phyloP scores from a whole-genome alignment of 2,113 vertebrate genomes.

The Boulengeromyrus knoepffleri region DNA sequence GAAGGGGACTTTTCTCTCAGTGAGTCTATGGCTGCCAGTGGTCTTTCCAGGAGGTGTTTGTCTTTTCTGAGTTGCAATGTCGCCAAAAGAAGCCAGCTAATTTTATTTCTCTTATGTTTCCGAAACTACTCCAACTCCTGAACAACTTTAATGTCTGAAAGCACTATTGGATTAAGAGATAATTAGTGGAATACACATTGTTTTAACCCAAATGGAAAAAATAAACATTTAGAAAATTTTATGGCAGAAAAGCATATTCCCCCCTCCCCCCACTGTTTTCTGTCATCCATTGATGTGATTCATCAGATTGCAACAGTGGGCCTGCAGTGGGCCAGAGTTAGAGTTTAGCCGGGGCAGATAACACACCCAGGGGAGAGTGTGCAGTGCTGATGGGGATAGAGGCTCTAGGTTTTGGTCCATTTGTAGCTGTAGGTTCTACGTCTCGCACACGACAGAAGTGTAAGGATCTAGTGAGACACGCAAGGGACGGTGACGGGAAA shows the following conservation, averaged over 20 bases:
- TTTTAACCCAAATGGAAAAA: neutral
- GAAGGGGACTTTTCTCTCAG: neutral
- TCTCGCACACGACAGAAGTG: neutral
- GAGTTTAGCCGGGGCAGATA: neutral
- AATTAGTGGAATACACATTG: neutral
- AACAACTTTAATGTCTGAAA: neutral
- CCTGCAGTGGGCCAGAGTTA: neutral
- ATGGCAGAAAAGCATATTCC: neutral
- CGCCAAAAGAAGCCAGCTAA: neutral
- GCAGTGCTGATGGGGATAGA: neutral
- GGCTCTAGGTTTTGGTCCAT: neutral
- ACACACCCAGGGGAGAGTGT: neutral
- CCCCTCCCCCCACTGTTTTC: neutral
- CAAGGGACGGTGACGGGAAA: conserved; percentile 13
- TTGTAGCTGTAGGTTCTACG: neutral
- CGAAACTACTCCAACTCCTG: neutral
- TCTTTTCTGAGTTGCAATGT: neutral
- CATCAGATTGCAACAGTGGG: neutral
- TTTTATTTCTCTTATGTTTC: neutral
- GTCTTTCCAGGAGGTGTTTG: neutral
- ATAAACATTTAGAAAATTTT: neutral
- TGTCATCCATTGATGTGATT: neutral
- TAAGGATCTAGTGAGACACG: neutral
- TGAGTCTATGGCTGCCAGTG: neutral
- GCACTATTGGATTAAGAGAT: neutral